Base-by-base conservation (phyloP, 2,888 invertebrate genomes). In the Mythimna vitellina region DNA sequence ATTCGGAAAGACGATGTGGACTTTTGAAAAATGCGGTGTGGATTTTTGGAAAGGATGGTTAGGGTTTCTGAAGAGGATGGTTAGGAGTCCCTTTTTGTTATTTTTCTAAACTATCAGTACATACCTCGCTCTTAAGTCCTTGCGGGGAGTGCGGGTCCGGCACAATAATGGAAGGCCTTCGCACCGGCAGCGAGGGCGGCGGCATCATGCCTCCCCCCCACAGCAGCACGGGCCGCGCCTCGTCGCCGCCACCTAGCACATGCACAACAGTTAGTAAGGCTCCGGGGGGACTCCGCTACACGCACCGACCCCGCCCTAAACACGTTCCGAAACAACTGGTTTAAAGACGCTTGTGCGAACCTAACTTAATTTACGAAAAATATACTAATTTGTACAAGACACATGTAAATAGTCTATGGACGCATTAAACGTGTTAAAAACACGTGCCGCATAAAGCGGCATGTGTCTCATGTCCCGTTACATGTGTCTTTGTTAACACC, bases 181-280 rank as follows among this genome's bases (percentile, higher is more conserved):
- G 96, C 78, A 97, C 96, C 49, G 97, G 96, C 86, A 97, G 94
- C 74, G 97, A 96, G 97, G 88, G 97, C 97, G 85, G 97, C 92
- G 96, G 92, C 92, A 89, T 92, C 90, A 87, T 97, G 65, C 96
- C 93, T 93, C 87, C 89, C 53, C 91, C 92, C 94, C 95, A 95
- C 90, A 92, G 81, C 73, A 92, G 85, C 78, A 91, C 89, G 32
- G 92, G 93, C 51, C 93, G 89, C 74, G 92, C 89, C 25, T 92
- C 94, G 29, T 93, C 94, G 69, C 88, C 94, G 70, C 87, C 89
- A 75, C 90, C 90, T 92, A 89, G 74, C 35, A 8, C 29, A 22
- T 81, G 78, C 61, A 72, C 65, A 17, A 25, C 8, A 61, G 57
- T 72, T 20, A 69, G 4, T 49, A 20, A 60, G 32, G 63, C 79